Conservation (phyloP, 2,888 invertebrate genomes). For the Erpobdella octoculata region DNA sequence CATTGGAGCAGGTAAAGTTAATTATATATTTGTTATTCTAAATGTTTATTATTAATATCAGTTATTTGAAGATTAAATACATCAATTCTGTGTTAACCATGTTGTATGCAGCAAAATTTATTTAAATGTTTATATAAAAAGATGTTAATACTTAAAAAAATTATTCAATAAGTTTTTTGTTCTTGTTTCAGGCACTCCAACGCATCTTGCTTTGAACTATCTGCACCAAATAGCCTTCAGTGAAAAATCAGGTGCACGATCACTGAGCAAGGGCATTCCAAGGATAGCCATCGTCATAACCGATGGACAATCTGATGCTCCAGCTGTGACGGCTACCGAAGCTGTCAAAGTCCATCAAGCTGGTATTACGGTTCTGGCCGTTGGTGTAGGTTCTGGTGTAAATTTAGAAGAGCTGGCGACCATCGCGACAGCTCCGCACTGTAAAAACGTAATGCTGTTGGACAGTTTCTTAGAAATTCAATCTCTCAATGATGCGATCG, state of each 20-base stretch:
- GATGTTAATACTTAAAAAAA: no score
- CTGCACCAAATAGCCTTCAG: not conserved
- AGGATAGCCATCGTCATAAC: conserved; percentile 17
- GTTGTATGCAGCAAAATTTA: no score
- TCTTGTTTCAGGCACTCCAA: not conserved
- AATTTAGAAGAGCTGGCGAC: not conserved
- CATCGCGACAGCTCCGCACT: conserved; percentile 17
- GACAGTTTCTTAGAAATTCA: not conserved
- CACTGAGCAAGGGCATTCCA: conserved; percentile 3
- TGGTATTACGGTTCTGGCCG: not conserved
- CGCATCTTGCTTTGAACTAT: not conserved
- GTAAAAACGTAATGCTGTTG: not conserved
- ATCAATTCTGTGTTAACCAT: no score
- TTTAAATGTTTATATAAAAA: no score
- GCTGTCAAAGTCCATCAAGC: not conserved
- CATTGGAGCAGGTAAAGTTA: not conserved
- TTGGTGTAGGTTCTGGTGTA: conserved; percentile 7
- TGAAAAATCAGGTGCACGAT: not conserved
- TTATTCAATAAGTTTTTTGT: not conserved
- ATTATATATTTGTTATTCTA: not conserved
- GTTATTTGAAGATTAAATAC: no score
- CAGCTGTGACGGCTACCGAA: not conserved
- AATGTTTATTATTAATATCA: no score
- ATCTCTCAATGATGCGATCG: not conserved
- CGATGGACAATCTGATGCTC: not conserved